These are phyloP conservation scores for Geotrupes spiniger DNA, from an alignment of 2,888 invertebrate species.

Conservation along the genomic window DNA sequence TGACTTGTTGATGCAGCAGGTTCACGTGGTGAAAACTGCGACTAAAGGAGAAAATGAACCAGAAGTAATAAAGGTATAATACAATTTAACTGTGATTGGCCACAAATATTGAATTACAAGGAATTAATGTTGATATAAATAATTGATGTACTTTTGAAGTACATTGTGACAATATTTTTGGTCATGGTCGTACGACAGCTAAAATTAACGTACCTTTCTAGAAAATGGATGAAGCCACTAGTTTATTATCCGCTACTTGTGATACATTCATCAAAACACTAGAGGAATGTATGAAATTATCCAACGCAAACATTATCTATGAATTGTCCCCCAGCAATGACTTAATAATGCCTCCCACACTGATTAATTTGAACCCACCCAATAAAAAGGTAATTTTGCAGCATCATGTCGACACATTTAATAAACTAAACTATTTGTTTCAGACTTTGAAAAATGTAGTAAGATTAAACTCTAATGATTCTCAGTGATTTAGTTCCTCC, in stretches of 20 bases:
- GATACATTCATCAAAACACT: conserved; percentile 80
- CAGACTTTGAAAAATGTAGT: conserved; percentile 23
- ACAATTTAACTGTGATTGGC: too few relatives aligned
- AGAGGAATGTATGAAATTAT: conserved; percentile 73
- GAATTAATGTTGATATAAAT: background rate
- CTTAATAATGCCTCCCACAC: conserved; percentile 39
- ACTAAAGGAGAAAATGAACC: conserved; percentile 57
- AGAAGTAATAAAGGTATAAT: conserved; percentile 59
- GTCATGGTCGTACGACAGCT: too few relatives aligned
- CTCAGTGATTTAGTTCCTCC: conserved; percentile 17
- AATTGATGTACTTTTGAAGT: too few relatives aligned
- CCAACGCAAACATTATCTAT: conserved; percentile 50
- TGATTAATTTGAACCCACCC: conserved; percentile 38
- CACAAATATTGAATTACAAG: background rate
- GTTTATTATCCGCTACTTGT: conserved; percentile 73
- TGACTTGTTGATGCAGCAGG: conserved; percentile 81
- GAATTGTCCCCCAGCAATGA: conserved; percentile 43
- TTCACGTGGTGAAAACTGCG: conserved; percentile 70
- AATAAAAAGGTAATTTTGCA: conserved; percentile 34
- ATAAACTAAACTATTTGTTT: conserved; percentile 11
- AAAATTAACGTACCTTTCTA: conserved; percentile 45
- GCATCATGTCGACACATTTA: conserved; percentile 20
- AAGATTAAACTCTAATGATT: conserved; percentile 30
- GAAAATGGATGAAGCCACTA: conserved; percentile 72
- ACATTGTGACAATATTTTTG: too few relatives aligned